Conservation (phyloP, 1,140 invertebrate species). For the Hestina assimilis region DNA sequence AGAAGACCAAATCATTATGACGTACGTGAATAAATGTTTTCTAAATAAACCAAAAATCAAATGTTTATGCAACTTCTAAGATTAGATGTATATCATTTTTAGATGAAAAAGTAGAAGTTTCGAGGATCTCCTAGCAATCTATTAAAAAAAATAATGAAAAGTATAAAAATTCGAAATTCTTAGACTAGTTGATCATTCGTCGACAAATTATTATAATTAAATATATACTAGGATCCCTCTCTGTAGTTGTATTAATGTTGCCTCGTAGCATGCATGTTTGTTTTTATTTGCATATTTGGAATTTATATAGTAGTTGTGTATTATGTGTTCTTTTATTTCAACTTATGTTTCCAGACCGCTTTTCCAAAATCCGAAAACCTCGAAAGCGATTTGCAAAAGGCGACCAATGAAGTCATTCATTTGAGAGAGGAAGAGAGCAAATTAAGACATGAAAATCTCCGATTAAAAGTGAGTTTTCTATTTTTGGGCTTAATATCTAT, state of each 20-base stretch:
- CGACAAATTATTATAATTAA: no score
- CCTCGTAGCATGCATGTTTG: slow-evolving; percentile 34
- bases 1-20: not conserved
- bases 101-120: no score
- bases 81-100: no score
- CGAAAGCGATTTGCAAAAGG: slow-evolving; percentile 82
- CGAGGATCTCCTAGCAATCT: no score
- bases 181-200: no score
- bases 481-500: slow-evolving; percentile 10
- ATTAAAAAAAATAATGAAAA: no score
- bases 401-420: slow-evolving; percentile 85
- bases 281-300: slow-evolving; percentile 39
- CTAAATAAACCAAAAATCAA: no score
- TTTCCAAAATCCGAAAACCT: slow-evolving; percentile 61
- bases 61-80: no score
- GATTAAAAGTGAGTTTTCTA: slow-evolving; percentile 83
- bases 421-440: slow-evolving; percentile 87
- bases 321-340: slow-evolving; percentile 35
- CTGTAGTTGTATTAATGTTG: not conserved
- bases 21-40: not conserved
- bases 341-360: slow-evolving; percentile 51
- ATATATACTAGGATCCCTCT: no score
- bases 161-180: no score
- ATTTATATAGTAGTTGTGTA: slow-evolving; percentile 24
- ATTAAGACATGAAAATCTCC: slow-evolving; percentile 89